These are phyloP conservation scores for Muntiacus muntjak DNA, from an alignment of 2,113 vertebrate species.

Conservation along the genomic window DNA sequence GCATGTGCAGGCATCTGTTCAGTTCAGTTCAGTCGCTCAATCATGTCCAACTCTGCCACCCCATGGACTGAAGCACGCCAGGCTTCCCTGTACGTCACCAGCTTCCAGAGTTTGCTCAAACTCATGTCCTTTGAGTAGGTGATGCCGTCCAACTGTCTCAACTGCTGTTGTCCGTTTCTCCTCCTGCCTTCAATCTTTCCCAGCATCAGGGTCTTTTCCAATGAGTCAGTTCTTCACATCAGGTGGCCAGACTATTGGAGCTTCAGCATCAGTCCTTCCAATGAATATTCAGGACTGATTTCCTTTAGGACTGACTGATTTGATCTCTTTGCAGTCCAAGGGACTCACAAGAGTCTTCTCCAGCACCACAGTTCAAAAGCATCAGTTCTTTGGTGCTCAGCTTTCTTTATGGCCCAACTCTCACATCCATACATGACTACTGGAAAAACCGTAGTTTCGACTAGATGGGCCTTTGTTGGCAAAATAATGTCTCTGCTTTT, in stretches of 20 bases:
- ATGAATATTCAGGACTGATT: not conserved
- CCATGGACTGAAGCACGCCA: not conserved
- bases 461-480: not conserved
- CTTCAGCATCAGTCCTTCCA: not conserved
- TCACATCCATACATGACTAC: not conserved
- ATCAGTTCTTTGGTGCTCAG: not conserved
- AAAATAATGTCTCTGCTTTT: not conserved
- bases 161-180: not conserved
- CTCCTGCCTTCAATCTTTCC: not conserved
- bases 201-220: not conserved
- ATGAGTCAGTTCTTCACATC: not conserved
- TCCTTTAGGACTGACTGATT: not conserved
- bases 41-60: fast-evolving
- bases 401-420: not conserved
- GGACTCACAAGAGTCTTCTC: not conserved
- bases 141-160: not conserved
- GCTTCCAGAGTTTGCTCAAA: not conserved
- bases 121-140: fast-evolving
- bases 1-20: not conserved
- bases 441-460: not conserved
- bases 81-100: not conserved
- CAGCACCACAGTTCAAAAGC: not conserved
- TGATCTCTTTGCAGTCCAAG: not conserved
- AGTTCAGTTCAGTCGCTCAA: not conserved
- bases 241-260: not conserved